phyloP scores from a whole-genome alignment of 1,140 invertebrate species.

The Notospermus geniculatus region DNA sequence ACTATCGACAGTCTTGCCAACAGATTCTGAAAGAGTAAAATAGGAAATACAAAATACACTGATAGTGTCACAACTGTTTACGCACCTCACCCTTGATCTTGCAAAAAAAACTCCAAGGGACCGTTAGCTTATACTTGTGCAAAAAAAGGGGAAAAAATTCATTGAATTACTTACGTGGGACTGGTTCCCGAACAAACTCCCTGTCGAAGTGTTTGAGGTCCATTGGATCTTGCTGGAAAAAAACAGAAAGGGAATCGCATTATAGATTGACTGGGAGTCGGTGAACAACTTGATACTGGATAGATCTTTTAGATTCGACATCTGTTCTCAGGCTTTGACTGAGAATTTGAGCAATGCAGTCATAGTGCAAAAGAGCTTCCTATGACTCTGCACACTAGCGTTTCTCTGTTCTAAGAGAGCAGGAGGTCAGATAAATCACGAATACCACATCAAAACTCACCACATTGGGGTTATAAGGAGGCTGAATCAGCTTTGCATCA shows the following conservation, averaged over 20 bases:
- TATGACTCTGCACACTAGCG: too few species aligned
- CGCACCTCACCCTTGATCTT: too few species aligned
- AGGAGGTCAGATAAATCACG: too few species aligned
- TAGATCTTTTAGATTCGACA: background rate
- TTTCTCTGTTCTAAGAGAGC: background rate
- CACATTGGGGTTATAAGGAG: conserved; percentile 65
- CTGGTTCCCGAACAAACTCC: conserved; percentile 62
- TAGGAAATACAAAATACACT: background rate
- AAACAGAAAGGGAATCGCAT: conserved; percentile 14
- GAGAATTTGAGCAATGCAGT: too few species aligned
- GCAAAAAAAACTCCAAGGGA: too few species aligned
- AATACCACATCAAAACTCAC: conserved; percentile 53
- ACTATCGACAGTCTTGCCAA: conserved; percentile 47
- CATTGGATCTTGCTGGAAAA: conserved; percentile 58
- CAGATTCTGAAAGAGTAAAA: conserved; percentile 46
- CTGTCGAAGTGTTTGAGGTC: conserved; percentile 65
- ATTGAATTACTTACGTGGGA: conserved; percentile 56
- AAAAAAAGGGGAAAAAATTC: too few species aligned
- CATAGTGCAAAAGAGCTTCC: too few species aligned
- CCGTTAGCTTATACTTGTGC: too few species aligned
- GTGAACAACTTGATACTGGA: background rate
- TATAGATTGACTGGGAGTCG: conserved; percentile 5
- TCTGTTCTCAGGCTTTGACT: too few species aligned
- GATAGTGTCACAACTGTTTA: too few species aligned
- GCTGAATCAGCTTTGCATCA: conserved; percentile 59